Evolutionary conservation across 2,888 invertebrate species (phyloP).

Genomic region (Auanema sp.): DNA sequence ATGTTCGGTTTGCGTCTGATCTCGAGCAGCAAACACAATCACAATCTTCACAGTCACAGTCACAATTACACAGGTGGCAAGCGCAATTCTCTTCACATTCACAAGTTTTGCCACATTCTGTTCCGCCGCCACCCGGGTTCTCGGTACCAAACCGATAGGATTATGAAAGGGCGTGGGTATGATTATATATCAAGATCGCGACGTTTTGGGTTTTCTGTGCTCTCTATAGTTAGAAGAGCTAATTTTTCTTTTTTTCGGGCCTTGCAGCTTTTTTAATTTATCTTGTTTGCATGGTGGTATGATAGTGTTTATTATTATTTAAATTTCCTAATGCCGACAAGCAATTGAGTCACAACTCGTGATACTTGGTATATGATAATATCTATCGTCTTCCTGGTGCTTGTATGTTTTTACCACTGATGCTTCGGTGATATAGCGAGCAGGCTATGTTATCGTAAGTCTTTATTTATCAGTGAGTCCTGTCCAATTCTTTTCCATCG

Average conservation of each 20-base stretch:
- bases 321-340: too few relatives aligned
- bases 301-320: too few relatives aligned
- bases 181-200: background rate
- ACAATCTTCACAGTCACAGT: background rate
- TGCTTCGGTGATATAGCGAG: slow-evolving; percentile 31
- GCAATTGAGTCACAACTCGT: too few relatives aligned
- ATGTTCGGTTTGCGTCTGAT: slow-evolving; percentile 52
- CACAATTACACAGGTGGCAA: background rate
- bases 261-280: slow-evolving; percentile 7
- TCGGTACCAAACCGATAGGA: slow-evolving; percentile 36
- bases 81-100: background rate
- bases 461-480: background rate
- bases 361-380: too few relatives aligned
- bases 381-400: too few relatives aligned
- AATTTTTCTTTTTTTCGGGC: background rate
- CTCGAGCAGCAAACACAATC: slow-evolving; percentile 21
- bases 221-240: slow-evolving; percentile 1
- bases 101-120: slow-evolving; percentile 13
- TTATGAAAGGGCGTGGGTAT: too few relatives aligned
- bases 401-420: too few relatives aligned
- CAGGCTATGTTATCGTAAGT: slow-evolving; percentile 35
- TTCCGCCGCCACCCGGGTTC: slow-evolving; percentile 46
- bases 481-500: background rate
- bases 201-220: slow-evolving; percentile 1
- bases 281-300: background rate